phyloP scores from a whole-genome alignment of 2,888 invertebrate species.

The Lamellibrachia columna region DNA sequence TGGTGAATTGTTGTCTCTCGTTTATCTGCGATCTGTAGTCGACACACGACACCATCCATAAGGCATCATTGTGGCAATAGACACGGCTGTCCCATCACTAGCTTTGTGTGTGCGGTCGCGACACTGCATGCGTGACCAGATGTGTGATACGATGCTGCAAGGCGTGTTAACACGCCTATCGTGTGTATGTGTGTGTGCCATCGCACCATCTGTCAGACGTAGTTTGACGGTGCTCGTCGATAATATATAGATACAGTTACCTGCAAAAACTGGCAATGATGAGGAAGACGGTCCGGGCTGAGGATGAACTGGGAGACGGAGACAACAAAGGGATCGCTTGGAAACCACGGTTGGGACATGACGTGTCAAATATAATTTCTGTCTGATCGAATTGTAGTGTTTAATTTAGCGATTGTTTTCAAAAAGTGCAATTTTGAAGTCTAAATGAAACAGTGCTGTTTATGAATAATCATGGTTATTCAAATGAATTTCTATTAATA shows the following conservation, averaged over 20 bases:
- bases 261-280: background rate
- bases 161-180: background rate
- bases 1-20: background rate
- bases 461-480: background rate
- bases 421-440: background rate
- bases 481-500: background rate
- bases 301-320: background rate
- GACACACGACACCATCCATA: background rate
- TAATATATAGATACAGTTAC: conserved; percentile 5
- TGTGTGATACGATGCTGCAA: background rate
- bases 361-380: background rate
- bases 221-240: background rate
- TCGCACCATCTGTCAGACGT: background rate
- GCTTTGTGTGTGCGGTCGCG: background rate
- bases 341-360: background rate
- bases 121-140: background rate
- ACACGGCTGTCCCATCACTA: background rate
- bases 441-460: background rate
- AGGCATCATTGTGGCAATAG: background rate
- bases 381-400: background rate
- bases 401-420: background rate
- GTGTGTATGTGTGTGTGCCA: background rate
- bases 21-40: background rate
- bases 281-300: background rate
- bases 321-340: background rate